Evolutionary conservation across 2,797 vertebrate species (phyloP).

Genomic region (Amazona finschi): DNA sequence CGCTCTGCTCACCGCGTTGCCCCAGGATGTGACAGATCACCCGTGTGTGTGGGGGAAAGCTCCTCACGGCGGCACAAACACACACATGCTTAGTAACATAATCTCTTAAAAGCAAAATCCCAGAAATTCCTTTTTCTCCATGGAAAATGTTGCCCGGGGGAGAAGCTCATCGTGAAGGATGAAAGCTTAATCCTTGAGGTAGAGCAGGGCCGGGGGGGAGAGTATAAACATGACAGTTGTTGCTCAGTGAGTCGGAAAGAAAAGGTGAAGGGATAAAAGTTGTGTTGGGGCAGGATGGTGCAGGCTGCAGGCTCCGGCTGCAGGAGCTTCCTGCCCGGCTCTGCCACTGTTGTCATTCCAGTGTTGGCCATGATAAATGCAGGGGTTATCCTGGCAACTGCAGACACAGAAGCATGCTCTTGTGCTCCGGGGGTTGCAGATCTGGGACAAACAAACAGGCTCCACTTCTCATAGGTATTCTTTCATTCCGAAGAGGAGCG

Average conservation of each 20-base stretch:
- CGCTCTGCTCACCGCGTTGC: accelerated
- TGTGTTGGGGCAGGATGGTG: neutral
- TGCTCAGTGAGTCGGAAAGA: neutral
- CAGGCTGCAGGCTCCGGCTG: neutral
- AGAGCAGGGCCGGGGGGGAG: slow-evolving; percentile 15
- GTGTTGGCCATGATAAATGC: accelerated
- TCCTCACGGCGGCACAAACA: neutral
- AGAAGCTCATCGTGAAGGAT: slow-evolving; percentile 52
- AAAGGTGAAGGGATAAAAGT: neutral
- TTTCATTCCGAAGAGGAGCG: neutral
- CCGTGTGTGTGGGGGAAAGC: neutral
- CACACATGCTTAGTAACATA: slow-evolving; percentile 39
- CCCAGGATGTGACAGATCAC: neutral
- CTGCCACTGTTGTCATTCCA: accelerated
- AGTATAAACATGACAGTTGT: slow-evolving; percentile 31
- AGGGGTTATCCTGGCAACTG: neutral
- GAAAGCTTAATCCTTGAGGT: slow-evolving; percentile 66
- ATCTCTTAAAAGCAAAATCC: slow-evolving; percentile 65
- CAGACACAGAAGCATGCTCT: neutral
- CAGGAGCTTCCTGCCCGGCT: neutral
- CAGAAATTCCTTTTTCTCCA: slow-evolving; percentile 54
- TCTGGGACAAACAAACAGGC: neutral
- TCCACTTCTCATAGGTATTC: neutral
- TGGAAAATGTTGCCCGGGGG: slow-evolving; percentile 60
- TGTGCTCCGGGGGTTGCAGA: neutral